Evolutionary conservation across 2,888 invertebrate species (phyloP).

Genomic region (Dolichomitus sp.): DNA sequence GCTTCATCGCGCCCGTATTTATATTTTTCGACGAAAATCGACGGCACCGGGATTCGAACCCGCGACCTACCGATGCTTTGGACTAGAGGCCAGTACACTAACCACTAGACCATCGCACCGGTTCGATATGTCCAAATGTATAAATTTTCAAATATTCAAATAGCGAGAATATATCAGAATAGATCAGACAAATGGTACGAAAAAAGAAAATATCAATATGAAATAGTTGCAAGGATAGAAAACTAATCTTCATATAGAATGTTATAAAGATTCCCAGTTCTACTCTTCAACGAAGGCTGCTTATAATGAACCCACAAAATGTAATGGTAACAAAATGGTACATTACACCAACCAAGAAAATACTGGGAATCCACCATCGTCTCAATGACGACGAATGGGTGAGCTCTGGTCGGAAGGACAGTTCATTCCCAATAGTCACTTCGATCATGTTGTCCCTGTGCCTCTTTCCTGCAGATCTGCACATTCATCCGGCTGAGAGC

Average conservation of each 20-base stretch:
- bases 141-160: background rate
- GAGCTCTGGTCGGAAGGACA: background rate
- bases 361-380: background rate
- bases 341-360: background rate
- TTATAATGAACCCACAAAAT: background rate
- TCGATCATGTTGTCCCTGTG: conserved; percentile 25
- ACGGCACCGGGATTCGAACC: too few relatives aligned
- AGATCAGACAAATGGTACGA: too few relatives aligned
- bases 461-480: conserved; percentile 6
- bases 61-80: too few relatives aligned
- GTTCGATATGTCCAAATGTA: background rate
- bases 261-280: background rate
- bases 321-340: background rate
- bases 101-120: too few relatives aligned
- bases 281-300: background rate
- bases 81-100: too few relatives aligned
- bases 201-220: too few relatives aligned
- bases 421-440: conserved; percentile 22
- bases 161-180: background rate
- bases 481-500: conserved; percentile 35
- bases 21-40: too few relatives aligned
- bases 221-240: too few relatives aligned
- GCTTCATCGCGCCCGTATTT: too few relatives aligned
- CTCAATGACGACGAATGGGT: background rate
- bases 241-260: too few relatives aligned